These are phyloP conservation scores for Oscheius onirici DNA, from an alignment of 2,888 invertebrate genomes.

Conservation along the genomic window DNA sequence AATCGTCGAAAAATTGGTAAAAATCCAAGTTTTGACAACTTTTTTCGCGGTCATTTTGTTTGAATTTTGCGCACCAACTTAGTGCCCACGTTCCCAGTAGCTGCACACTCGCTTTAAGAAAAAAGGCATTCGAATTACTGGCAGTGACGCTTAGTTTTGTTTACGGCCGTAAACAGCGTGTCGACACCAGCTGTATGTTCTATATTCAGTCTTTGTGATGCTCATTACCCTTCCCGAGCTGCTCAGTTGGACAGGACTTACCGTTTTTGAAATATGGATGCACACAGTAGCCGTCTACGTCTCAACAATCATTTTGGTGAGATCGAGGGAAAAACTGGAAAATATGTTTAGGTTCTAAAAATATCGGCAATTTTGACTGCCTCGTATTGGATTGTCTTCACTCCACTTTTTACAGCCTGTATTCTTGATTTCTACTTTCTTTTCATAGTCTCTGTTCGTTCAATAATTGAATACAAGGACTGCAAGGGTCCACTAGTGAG, in stretches of 20 bases:
- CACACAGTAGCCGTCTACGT: constrained; percentile 84
- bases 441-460: constrained; percentile 90
- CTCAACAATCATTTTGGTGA: constrained; percentile 83
- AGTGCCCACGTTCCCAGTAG: no score
- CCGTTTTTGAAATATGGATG: constrained; percentile 93
- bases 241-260: constrained; percentile 87
- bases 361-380: constrained; percentile 55
- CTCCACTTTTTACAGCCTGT: constrained; percentile 90
- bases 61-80: no score
- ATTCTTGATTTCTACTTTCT: constrained; percentile 93
- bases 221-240: background rate
- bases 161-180: background rate
- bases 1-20: no score
- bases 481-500: constrained; percentile 74
- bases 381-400: constrained; percentile 90
- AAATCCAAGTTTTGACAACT: no score
- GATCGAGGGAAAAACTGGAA: background rate
- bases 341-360: constrained; percentile 41
- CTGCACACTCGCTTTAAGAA: background rate
- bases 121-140: background rate
- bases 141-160: no score
- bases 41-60: no score
- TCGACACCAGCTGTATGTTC: background rate
- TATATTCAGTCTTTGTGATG: background rate
- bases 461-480: constrained; percentile 81